A percentile compares a stretch with the other conserved stretches of the same genome.
phyloP scores from a whole-genome alignment of 2,797 vertebrate species.

The Parauchenoglanis punctatus region DNA sequence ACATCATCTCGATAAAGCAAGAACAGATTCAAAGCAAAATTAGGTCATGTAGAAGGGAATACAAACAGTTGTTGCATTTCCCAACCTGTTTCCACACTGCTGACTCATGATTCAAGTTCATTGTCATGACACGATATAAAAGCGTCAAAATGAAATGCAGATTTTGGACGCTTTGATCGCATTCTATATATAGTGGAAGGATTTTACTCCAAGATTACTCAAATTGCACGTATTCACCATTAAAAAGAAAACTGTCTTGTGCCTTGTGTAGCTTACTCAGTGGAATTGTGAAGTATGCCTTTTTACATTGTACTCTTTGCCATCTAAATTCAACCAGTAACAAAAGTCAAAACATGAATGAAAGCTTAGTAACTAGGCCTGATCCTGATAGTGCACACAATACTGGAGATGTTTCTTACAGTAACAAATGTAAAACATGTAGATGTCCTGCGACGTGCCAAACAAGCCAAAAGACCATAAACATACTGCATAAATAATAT shows the following conservation, averaged over 20 bases:
- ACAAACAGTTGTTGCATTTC: background rate
- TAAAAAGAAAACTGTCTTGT: background rate
- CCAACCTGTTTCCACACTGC: background rate
- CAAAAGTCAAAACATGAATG: background rate
- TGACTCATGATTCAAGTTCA: background rate
- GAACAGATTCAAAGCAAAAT: slow-evolving; percentile 39
- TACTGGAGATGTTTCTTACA: background rate
- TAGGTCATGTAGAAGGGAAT: slow-evolving; percentile 16
- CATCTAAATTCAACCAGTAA: background rate
- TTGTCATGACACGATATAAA: background rate
- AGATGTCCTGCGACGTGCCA: background rate
- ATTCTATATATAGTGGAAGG: background rate
- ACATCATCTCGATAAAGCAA: slow-evolving; percentile 45
- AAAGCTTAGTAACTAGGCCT: background rate
- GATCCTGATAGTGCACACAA: too few relatives aligned
- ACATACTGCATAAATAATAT: background rate
- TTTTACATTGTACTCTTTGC: background rate
- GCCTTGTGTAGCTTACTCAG: background rate
- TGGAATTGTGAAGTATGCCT: background rate
- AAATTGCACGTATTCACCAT: background rate
- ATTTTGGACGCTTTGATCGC: background rate
- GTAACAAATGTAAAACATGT: background rate
- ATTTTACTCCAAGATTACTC: background rate
- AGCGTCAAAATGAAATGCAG: background rate
- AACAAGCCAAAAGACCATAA: background rate